Base-by-base conservation (phyloP, 2,888 invertebrate species). In the Phortica okadai region DNA sequence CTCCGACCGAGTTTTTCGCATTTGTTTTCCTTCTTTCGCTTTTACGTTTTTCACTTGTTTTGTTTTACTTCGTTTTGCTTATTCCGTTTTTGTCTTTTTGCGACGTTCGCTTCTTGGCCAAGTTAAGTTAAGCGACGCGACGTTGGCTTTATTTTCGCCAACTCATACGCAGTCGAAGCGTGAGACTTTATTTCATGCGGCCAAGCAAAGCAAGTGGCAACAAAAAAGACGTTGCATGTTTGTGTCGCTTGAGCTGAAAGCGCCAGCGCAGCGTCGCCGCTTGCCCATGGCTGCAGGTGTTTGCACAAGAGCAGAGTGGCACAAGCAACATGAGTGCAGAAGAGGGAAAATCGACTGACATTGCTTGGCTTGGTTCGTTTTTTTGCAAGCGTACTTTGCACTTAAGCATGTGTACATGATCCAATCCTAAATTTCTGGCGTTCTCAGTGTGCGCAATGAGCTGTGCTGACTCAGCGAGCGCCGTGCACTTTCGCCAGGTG, bases 101-200 rank as follows among this genome's bases (percentile, higher is more conserved):
- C 16, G 16, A 21, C 25, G 59, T 8, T 10, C 25, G 59, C 56
- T 14, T 56, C 41, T 69, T 69, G 69, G 44, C 69, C 45, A 69
- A 69, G 69, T 44, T 69, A 45, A 69, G 64, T 69, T 25, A 16
- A 33, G 44, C n/a, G 45, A 21, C 69, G 7, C 45, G n/a, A 21
- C 21, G 69, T 41, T 10, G 21, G 62, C 62, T 62, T 62, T 62
- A 69, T 69, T 69, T 33, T 75, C 62, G 84, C 83, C 81, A 85
- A 82, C 88, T 85, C 78, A 77, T 88, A 85, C 85, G 88, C 88
- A 85, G 88, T 87, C 85, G 88, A 85, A 85, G 88, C 85, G 85
- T 85, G 85, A 85, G 85, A 85, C 86, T 85, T 88, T 85, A 84
- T 85, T 85, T 88, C 85, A 85, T 88, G 85, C 85, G 85, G 82